Evolutionary conservation across 2,113 vertebrate genomes (phyloP).

Genomic region (Campylomormyrus numenius): DNA sequence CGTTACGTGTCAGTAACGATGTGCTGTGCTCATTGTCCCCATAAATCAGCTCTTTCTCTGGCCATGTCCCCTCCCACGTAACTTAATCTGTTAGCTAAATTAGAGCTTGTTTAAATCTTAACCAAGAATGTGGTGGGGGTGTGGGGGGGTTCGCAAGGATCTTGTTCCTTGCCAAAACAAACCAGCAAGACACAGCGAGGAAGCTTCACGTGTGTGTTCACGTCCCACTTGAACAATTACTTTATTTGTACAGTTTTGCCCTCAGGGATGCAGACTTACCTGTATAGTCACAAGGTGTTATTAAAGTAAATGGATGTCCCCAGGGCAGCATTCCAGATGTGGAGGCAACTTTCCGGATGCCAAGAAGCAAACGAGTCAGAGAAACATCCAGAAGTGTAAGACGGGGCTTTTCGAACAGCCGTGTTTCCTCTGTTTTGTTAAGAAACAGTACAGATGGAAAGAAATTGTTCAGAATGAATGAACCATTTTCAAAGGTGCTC

Average conservation of each 20-base stretch:
- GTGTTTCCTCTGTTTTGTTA: neutral
- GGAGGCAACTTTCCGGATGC: neutral
- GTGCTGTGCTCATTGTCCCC: neutral
- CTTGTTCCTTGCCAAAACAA: neutral
- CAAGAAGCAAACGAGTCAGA: neutral
- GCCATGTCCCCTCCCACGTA: neutral
- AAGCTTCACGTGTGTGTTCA: neutral
- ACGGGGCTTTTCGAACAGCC: neutral
- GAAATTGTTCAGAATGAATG: neutral
- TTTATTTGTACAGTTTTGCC: neutral
- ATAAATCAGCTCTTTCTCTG: neutral
- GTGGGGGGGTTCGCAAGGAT: neutral
- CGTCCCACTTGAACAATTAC: neutral
- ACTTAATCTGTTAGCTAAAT: conserved; percentile 8
- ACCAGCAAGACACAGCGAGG: neutral
- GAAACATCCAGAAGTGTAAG: neutral
- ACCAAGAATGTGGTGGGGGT: neutral
- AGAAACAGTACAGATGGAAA: neutral
- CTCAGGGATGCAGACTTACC: conserved; percentile 1
- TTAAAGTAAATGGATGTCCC: neutral
- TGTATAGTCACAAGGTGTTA: conserved; percentile 12
- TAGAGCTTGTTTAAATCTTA: neutral
- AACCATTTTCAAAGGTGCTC: neutral
- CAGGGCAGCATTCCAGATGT: conserved; percentile 23
- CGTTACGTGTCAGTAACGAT: neutral